Evolutionary conservation across 2,113 vertebrate species (phyloP), one percentile per base, ranked within the genome.

Genomic region (Chrysochloris asiatica): DNA sequence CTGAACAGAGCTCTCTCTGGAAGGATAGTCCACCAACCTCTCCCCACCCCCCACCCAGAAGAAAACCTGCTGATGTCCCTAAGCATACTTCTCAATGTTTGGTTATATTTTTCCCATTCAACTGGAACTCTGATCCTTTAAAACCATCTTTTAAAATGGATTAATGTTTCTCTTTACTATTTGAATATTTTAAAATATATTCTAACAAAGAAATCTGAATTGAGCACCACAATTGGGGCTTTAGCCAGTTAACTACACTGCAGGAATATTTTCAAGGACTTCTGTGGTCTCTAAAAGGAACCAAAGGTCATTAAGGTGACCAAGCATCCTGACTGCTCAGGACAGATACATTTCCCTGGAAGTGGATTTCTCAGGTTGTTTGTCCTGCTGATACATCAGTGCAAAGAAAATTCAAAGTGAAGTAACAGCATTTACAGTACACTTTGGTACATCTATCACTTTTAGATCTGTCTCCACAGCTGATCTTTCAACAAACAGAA

Each of bases 141-240:
- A 52, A 47, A 26, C 3, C 24, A 56, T 61, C 69, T 81, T 48
- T 89, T 63, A 75, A 71, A 91, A 89, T 38, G 73, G 83, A 72
- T 38, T 52, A 71, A 67, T 71, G 83, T 48, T 85, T 79, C 88
- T 36, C 50, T 86, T 86, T 73, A 76, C 14, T 45, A 26, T 84
- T 38, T 80, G 33, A 65, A 63, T 87, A n/a, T 91, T 88, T 79
- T 63, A 89, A 93, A 96, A 85, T 19, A 43, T 26, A 38, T 50
- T 47, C 79, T 85, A 90, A 87, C 5, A 50, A 91, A 89, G 52
- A 93, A 79, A 17, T 94, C 69, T 95, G 73, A 85, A 26, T 38
- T 41, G 48, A 71, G 69, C 12, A 72, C 26, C 30, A 48, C 1
- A 79, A 63, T 11, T 59, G 52, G 59, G 52, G n/a, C 52, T 26